These are phyloP conservation scores for Castor canadensis DNA, from an alignment of 2,113 vertebrate species.

Conservation along the genomic window DNA sequence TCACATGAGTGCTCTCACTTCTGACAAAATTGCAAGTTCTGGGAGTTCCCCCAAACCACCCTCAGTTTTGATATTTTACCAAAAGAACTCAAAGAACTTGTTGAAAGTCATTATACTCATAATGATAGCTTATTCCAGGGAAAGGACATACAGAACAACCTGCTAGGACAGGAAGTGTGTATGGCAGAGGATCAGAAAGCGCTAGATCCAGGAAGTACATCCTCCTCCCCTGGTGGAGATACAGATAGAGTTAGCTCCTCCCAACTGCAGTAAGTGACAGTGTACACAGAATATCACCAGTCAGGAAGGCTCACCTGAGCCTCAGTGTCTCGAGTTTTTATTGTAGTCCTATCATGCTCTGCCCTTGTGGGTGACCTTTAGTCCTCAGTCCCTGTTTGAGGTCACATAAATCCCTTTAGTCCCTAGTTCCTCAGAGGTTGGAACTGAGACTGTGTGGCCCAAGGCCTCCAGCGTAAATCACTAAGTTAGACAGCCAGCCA, in stretches of 20 bases:
- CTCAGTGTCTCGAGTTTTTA: neutral
- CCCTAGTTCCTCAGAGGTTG: neutral
- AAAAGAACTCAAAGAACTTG: neutral
- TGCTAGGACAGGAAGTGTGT: neutral
- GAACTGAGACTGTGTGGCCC: neutral
- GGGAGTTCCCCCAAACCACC: neutral
- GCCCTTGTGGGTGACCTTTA: neutral
- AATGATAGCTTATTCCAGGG: neutral
- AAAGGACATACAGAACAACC: neutral
- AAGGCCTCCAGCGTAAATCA: neutral
- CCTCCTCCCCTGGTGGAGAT: neutral
- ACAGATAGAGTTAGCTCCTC: rapidly evolving
- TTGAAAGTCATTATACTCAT: neutral
- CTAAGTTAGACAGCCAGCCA: neutral
- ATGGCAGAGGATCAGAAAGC: neutral
- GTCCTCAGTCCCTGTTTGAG: neutral
- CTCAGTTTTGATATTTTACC: too few species aligned
- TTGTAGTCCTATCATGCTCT: rapidly evolving
- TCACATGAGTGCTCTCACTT: neutral
- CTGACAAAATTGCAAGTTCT: neutral
- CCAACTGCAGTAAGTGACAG: neutral
- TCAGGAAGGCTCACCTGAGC: neutral
- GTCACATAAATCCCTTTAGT: neutral
- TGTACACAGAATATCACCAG: rapidly evolving
- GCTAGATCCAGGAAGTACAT: too few species aligned